phyloP scores from a whole-genome alignment of 2,888 invertebrate genomes.

The Rotaria socialis region DNA sequence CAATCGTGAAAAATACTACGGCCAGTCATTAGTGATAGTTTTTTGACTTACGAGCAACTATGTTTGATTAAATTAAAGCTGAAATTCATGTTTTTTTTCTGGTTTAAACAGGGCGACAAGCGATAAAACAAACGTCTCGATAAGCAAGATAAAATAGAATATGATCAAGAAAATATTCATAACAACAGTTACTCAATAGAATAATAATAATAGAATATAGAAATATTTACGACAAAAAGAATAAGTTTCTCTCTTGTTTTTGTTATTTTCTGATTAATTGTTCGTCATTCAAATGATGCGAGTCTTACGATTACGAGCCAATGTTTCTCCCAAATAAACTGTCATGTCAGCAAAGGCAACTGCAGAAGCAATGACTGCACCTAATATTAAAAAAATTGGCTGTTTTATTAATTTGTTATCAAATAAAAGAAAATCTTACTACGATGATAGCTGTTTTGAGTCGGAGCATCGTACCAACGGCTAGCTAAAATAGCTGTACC shows the following conservation, averaged over 20 bases:
- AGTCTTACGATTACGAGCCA: constrained; percentile 11
- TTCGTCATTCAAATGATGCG: neutral
- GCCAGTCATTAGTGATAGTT: too few relatives aligned
- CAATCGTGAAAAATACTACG: too few relatives aligned
- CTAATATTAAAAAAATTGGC: neutral
- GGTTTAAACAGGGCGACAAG: neutral
- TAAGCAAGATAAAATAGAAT: neutral
- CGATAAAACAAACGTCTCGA: neutral
- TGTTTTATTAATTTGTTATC: too few relatives aligned
- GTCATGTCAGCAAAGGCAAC: constrained; percentile 27
- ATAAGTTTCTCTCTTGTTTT: neutral
- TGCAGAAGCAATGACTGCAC: constrained; percentile 1
- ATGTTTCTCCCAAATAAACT: neutral
- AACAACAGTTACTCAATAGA: neutral
- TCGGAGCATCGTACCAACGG: neutral
- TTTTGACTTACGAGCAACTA: too few relatives aligned
- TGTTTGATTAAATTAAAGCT: too few relatives aligned
- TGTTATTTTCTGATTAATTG: too few relatives aligned
- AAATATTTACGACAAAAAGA: neutral
- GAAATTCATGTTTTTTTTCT: too few relatives aligned
- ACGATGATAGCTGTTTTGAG: neutral
- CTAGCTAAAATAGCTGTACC: neutral
- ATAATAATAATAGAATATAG: neutral
- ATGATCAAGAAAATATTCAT: neutral
- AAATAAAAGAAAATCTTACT: neutral